Evolutionary conservation across 2,888 invertebrate species (phyloP).

Genomic region (Hyppa rectilinea): DNA sequence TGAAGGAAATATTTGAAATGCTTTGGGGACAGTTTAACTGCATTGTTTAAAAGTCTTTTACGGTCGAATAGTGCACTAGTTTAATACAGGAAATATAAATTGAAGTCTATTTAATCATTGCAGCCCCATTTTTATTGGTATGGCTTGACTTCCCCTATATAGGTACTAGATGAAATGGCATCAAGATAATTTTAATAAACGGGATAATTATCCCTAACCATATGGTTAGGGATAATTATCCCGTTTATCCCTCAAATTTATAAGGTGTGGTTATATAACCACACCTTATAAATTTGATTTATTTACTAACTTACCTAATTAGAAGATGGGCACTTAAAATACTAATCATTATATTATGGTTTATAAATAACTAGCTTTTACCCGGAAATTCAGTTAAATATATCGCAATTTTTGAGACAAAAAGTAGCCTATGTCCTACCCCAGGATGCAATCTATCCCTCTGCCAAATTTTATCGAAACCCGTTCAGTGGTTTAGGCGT

Average conservation of each 20-base stretch:
- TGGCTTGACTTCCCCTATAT: conserved; percentile 16
- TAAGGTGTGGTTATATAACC: too few relatives aligned
- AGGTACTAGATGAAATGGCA: not conserved
- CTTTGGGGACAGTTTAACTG: not conserved
- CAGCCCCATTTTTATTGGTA: conserved; percentile 12
- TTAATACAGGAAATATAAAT: conserved; percentile 48
- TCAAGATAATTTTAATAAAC: conserved; percentile 13
- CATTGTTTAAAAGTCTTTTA: not conserved
- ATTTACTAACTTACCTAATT: too few relatives aligned
- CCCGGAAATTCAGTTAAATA: too few relatives aligned
- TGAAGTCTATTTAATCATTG: conserved; percentile 18
- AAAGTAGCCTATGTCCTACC: too few relatives aligned
- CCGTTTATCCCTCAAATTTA: too few relatives aligned
- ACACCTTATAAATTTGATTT: not conserved
- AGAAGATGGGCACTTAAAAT: not conserved
- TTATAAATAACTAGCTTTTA: too few relatives aligned
- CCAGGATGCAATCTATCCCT: too few relatives aligned
- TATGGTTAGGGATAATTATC: too few relatives aligned
- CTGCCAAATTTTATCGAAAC: too few relatives aligned
- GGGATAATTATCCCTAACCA: too few relatives aligned
- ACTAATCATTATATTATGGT: not conserved
- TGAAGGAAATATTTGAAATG: conserved; percentile 13
- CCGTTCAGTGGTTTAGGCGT: too few relatives aligned
- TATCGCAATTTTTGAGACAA: too few relatives aligned
- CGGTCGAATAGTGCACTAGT: not conserved